Evolutionary conservation across 1,140 invertebrate species (phyloP), one percentile per base, ranked within the genome.

Genomic region (Tribolium castaneum): DNA sequence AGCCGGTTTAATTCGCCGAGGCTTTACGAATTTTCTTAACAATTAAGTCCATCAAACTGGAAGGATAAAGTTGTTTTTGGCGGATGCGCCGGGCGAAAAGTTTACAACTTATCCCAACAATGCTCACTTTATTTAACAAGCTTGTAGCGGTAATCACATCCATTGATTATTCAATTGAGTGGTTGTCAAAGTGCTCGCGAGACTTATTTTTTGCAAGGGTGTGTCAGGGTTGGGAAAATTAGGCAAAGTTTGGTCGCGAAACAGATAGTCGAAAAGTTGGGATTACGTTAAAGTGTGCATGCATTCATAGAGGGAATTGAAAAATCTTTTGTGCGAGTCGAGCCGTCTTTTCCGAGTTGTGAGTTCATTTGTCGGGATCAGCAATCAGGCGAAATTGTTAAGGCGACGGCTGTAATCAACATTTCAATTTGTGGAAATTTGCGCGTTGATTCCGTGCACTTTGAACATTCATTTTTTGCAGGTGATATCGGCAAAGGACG

Each of bases 341-440:
- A 45, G 39, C 9, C 39, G 39, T 45, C 39, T 45, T 45, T 45
- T 45, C 7, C 39, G 6, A 45, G 39, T 45, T 45, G 39, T 45
- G 39, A 45, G 39, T 45, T 45, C 39, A 59, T 59, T 59, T 25
- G 16, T 66, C 30, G 59, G 25, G 25, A 34, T 66, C 59, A 35
- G 59, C 59, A 66, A 66, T 66, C 59, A 66, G 14, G 25, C 59
- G 30, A 35, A 66, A 66, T 66, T 30, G 59, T 35, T 30, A n/a
- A 13, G 30, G 59, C 59, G 35, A 66, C 59, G 59, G 25, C 59
- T 14, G 59, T 35, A 66, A 66, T 66, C 59, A 66, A 35, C 30
- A 39, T 66, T 66, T 66, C 59, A 66, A 66, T 66, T 66, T 66
- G 59, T 35, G 59, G 59, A 66, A 66, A 66, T 66, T 66, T 66